Percentiles rank a stretch among this genome's conserved stretches.
Conservation (phyloP, 2,888 invertebrate genomes). For the Acronicta aceris region DNA sequence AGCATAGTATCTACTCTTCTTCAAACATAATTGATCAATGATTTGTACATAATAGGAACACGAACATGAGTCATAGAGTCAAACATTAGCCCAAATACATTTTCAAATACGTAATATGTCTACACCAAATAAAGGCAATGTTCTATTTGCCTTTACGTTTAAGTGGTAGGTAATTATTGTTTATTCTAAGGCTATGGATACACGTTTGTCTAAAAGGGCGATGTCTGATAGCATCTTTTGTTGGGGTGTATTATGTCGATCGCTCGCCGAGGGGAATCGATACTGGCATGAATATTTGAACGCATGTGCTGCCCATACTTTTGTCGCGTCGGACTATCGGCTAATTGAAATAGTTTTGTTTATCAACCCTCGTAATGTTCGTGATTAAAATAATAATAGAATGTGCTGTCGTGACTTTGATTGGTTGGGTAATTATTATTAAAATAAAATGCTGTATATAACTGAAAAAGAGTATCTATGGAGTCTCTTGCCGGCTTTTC, state of each 20-base stretch:
- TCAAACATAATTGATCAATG: background rate
- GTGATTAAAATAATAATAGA: conserved; percentile 56
- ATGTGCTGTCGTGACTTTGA: conserved; percentile 26
- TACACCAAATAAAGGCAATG: conserved; percentile 40
- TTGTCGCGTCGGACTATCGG: conserved; percentile 68
- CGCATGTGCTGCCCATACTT: conserved; percentile 69
- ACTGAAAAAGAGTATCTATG: too few species aligned
- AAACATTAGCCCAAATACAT: conserved; percentile 35
- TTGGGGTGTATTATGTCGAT: conserved; percentile 77
- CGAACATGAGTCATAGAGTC: conserved; percentile 6
- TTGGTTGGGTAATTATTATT: conserved; percentile 31
- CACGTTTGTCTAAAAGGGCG: conserved; percentile 78
- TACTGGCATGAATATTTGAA: conserved; percentile 86
- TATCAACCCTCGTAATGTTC: conserved; percentile 61
- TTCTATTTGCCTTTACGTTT: conserved; percentile 52
- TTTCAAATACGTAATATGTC: conserved; percentile 43
- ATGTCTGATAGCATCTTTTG: conserved; percentile 85
- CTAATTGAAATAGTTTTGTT: conserved; percentile 83
- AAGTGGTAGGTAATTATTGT: conserved; percentile 59
- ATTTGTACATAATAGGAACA: conserved; percentile 23
- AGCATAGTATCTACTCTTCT: background rate
- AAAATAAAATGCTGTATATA: conserved; percentile 14
- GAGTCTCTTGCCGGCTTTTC: too few species aligned
- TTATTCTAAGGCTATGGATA: conserved; percentile 65
- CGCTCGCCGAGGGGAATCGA: conserved; percentile 70